Conservation (phyloP, 2,113 vertebrate species). For the Crotalus horridus region DNA sequence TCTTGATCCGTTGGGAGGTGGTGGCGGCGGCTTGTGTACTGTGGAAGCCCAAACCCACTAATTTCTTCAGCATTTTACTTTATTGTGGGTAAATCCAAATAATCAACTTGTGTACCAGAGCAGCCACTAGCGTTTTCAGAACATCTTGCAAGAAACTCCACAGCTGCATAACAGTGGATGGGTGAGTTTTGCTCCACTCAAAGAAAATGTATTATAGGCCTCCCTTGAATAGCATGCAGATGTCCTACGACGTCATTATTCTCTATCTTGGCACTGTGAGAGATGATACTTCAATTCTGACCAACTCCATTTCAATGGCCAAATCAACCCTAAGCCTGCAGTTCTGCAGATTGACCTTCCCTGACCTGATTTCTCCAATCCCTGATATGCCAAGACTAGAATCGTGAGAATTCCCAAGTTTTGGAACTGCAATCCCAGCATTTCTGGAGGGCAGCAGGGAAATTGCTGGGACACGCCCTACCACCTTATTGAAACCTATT, state of each 20-base stretch:
- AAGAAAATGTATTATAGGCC: too few species aligned
- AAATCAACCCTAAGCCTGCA: background rate
- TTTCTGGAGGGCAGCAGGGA: background rate
- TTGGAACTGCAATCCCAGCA: background rate
- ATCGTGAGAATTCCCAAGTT: background rate
- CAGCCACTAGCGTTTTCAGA: background rate
- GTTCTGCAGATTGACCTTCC: background rate
- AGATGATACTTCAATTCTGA: background rate
- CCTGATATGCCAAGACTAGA: background rate
- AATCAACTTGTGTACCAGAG: background rate
- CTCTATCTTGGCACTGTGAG: background rate
- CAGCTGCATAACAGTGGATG: background rate
- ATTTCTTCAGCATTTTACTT: background rate
- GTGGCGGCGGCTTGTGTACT: background rate
- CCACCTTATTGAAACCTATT: background rate
- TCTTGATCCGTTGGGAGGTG: background rate
- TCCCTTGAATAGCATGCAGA: background rate
- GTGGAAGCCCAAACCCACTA: background rate
- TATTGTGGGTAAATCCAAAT: background rate
- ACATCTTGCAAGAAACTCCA: background rate
- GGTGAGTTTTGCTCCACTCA: background rate
- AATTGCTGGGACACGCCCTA: background rate
- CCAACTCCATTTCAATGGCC: background rate
- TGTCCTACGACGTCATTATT: background rate
- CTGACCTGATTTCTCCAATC: background rate